Evolutionary conservation across 2,888 invertebrate genomes (phyloP), one percentile per base, ranked within the genome.

Genomic region (Glaucopsyche alexis): DNA sequence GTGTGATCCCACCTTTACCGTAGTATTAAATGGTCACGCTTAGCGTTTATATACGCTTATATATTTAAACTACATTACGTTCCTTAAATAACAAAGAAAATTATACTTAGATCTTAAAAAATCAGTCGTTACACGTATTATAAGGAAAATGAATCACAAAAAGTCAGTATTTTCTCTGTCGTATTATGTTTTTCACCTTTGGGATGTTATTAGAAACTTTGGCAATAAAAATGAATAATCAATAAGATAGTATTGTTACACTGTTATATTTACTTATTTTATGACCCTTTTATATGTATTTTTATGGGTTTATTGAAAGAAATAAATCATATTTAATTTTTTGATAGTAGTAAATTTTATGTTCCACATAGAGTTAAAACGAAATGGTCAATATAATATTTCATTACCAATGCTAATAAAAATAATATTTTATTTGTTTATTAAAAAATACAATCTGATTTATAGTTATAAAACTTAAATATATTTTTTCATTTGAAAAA

Each of bases 231-330:
- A 19, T 19, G 52, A 52, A 52, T 52, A 52, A 52, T n/a, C 19
- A 55, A 55, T 19, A 55, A 55, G 55, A 11, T 47, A 47, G 19
- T 55, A 11, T 55, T 55, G 19, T 55, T 55, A 55, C 19, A 55
- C 19, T 11, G 55, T 55, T 67, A 47, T 55, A 45, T 73, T 70
- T 60, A 60, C 60, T 70, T 73, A 69, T 52, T 70, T 69, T 73
- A 55, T 55, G 55, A 19, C 19, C 55, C 19, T 55, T 19, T 55
- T 55, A 55, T 55, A 19, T 55, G 55, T 55, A 11, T 19, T 55
- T 29, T 55, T 55, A 19, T 55, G 55, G 55, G 19, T 55, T 55
- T 19, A 55, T 55, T 55, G 55, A 55, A 55, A 19, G 55, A 11
- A 55, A 55, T 29, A 16, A 52, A 52, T 52, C n/a, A 7, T 16